phyloP scores from a whole-genome alignment of 2,797 vertebrate species.

The Schizothorax lantsangensis region DNA sequence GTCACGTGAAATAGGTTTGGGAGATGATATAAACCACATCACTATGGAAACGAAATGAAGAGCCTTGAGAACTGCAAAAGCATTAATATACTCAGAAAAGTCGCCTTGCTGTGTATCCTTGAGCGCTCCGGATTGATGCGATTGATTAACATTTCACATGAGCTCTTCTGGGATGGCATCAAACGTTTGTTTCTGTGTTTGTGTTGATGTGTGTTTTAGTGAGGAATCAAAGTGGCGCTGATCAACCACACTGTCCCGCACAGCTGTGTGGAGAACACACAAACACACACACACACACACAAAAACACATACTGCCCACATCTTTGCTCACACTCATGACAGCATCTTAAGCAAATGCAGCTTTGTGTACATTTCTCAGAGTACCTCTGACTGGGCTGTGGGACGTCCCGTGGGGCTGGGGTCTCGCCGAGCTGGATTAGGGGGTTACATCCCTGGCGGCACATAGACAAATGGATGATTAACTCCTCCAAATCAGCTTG shows the following conservation, averaged over 20 bases:
- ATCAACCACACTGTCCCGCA: slow-evolving; percentile 24
- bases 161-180: slow-evolving; percentile 31
- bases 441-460: slow-evolving; percentile 62
- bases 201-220: slow-evolving; percentile 38
- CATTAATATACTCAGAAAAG: slow-evolving; percentile 38
- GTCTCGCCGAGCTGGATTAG: slow-evolving; percentile 63
- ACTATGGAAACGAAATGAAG: neutral
- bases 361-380: slow-evolving; percentile 78
- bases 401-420: slow-evolving; percentile 61
- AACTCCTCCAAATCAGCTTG: slow-evolving; percentile 62
- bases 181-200: slow-evolving; percentile 38
- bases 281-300: slow-evolving; percentile 20
- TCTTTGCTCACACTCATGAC: slow-evolving; percentile 61
- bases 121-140: slow-evolving; percentile 13
- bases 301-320: neutral
- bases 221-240: slow-evolving; percentile 38
- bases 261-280: slow-evolving; percentile 65
- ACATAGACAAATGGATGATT: slow-evolving; percentile 74
- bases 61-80: slow-evolving; percentile 19
- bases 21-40: slow-evolving; percentile 11
- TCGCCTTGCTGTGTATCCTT: slow-evolving; percentile 29
- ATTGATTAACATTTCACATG: slow-evolving; percentile 50
- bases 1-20: slow-evolving; percentile 1
- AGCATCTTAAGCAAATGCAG: slow-evolving; percentile 72
- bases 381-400: slow-evolving; percentile 57